These are phyloP conservation scores for Prolemur simus DNA, from an alignment of 2,113 vertebrate species.

Conservation along the genomic window DNA sequence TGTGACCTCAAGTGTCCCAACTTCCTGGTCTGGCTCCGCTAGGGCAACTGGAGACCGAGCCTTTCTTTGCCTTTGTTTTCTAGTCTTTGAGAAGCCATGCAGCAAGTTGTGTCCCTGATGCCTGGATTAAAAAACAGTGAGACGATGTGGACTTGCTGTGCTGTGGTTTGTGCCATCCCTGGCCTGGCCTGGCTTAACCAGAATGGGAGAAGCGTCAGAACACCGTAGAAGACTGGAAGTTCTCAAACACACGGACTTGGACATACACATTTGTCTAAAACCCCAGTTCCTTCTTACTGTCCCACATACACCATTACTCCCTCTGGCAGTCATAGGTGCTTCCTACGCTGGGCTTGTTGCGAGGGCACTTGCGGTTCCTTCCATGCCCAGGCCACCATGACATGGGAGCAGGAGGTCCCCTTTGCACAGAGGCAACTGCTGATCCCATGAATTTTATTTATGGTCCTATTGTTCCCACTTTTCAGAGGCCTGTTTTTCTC, in stretches of 20 bases:
- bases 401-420: not conserved
- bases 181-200: not conserved
- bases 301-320: no score
- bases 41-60: not conserved
- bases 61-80: not conserved
- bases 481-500: not conserved
- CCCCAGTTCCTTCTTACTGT: not conserved
- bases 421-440: not conserved
- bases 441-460: not conserved
- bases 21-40: not conserved
- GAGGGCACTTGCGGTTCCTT: not conserved
- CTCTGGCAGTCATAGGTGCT: not conserved
- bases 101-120: not conserved
- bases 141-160: not conserved
- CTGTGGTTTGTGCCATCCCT: not conserved
- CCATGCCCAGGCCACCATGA: not conserved
- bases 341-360: rapidly evolving
- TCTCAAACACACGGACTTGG: not conserved
- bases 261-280: not conserved
- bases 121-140: not conserved
- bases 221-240: rapidly evolving
- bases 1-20: not conserved
- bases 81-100: rapidly evolving
- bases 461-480: not conserved
- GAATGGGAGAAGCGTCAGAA: not conserved